These are phyloP conservation scores for Umimayanthus kanabou DNA, from an alignment of 92 coral and sea anemone species.

Conservation along the genomic window DNA sequence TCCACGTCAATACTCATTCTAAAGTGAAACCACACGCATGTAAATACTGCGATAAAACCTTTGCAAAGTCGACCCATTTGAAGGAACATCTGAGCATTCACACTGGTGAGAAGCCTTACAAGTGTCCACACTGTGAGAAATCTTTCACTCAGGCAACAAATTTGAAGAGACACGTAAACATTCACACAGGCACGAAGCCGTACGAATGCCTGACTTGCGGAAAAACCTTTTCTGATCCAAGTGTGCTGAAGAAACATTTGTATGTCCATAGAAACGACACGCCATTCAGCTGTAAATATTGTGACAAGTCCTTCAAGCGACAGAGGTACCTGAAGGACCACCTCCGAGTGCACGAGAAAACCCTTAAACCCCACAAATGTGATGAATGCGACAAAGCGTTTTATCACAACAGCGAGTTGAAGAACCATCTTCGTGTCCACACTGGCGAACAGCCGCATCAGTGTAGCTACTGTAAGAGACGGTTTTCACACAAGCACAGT, in stretches of 20 bases:
- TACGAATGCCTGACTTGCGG: neutral
- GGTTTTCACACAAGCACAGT: neutral
- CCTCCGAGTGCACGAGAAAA: neutral
- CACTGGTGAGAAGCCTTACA: constrained; percentile 11
- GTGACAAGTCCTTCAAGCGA: neutral
- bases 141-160: constrained; percentile 20
- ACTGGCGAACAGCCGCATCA: neutral
- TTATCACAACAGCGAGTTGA: neutral
- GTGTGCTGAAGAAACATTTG: neutral
- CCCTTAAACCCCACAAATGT: neutral
- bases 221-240: neutral
- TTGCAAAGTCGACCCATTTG: neutral
- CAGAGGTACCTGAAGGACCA: neutral
- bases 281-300: constrained; percentile 1
- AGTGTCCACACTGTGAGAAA: constrained; percentile 3
- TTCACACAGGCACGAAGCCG: constrained; percentile 5
- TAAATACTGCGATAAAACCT: neutral
- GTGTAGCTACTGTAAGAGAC: neutral
- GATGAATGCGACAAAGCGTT: neutral
- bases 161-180: constrained; percentile 9
- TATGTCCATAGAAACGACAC: neutral
- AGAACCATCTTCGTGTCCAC: neutral
- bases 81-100: neutral
- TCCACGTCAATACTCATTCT: neutral
- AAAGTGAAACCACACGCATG: neutral